phyloP scores from a whole-genome alignment of 2,888 invertebrate genomes.

The Syritta pipiens region DNA sequence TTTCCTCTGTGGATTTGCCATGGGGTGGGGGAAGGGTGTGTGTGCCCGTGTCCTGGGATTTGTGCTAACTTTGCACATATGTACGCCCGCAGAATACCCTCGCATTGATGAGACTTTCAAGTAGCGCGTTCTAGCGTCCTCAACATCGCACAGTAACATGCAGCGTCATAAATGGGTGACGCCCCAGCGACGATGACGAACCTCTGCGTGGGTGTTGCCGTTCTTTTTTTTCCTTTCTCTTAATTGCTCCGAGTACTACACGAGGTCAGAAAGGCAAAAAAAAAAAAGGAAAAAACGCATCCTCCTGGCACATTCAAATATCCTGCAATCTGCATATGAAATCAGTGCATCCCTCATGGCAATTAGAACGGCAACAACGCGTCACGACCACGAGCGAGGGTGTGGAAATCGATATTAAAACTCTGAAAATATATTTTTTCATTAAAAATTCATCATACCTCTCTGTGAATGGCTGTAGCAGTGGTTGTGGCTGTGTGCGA shows the following conservation, averaged over 20 bases:
- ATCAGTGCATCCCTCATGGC: constrained; percentile 20
- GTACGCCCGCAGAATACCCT: neutral
- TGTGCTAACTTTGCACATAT: neutral
- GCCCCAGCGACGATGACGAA: constrained; percentile 38
- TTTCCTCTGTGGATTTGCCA: too few relatives aligned
- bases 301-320: neutral
- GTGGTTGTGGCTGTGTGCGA: neutral
- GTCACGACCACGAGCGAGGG: constrained; percentile 13
- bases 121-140: constrained; percentile 10
- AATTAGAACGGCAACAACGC: constrained; percentile 33
- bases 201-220: constrained; percentile 13
- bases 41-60: constrained; percentile 6
- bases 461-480: neutral
- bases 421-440: constrained; percentile 17
- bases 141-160: constrained; percentile 11
- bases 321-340: constrained; percentile 13
- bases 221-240: neutral
- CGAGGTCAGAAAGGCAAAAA: constrained; percentile 33
- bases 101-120: constrained; percentile 35
- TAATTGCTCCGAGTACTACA: constrained; percentile 20
- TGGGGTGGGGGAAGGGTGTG: too few relatives aligned
- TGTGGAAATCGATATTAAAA: constrained; percentile 49
- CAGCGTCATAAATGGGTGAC: constrained; percentile 11
- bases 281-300: constrained; percentile 9
- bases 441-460: constrained; percentile 39